Evolutionary conservation across 2,888 invertebrate species (phyloP).

Genomic region (Galeopsomyia nigrocyanea): DNA sequence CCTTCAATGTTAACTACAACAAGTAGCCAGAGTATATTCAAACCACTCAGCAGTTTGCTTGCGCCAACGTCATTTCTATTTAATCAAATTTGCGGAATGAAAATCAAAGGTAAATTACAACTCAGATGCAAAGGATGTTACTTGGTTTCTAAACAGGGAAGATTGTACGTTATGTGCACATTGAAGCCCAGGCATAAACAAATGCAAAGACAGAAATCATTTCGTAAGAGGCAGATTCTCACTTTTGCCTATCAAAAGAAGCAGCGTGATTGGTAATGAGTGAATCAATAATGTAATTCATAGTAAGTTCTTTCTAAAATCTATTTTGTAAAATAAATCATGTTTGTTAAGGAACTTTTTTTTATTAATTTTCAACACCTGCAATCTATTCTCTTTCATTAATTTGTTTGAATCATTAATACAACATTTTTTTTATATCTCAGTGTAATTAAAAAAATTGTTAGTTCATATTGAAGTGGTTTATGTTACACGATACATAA

Average conservation of each 20-base stretch:
- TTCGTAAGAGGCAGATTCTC: slow-evolving; percentile 81
- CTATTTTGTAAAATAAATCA: slow-evolving; percentile 28
- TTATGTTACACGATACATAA: too few relatives aligned
- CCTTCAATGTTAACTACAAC: background rate
- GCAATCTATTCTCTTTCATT: too few relatives aligned
- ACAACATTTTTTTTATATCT: too few relatives aligned
- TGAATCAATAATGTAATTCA: background rate
- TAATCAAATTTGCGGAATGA: slow-evolving; percentile 74
- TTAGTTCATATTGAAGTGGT: too few relatives aligned
- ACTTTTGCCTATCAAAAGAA: slow-evolving; percentile 81
- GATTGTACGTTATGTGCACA: slow-evolving; percentile 81
- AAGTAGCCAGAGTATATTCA: slow-evolving; percentile 9
- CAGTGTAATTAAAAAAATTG: too few relatives aligned
- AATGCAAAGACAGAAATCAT: slow-evolving; percentile 78
- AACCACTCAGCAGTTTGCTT: slow-evolving; percentile 22
- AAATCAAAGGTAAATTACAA: slow-evolving; percentile 78
- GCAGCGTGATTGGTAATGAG: slow-evolving; percentile 70
- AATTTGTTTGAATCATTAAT: too few relatives aligned
- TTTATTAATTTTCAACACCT: background rate
- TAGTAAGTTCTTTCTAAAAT: slow-evolving; percentile 17
- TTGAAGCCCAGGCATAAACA: slow-evolving; percentile 87
- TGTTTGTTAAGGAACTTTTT: slow-evolving; percentile 21
- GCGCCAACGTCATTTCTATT: slow-evolving; percentile 57
- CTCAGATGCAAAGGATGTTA: slow-evolving; percentile 86
- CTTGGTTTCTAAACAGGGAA: slow-evolving; percentile 77